phyloP scores from a whole-genome alignment of 2,113 vertebrate species.

The Grantiella picta region DNA sequence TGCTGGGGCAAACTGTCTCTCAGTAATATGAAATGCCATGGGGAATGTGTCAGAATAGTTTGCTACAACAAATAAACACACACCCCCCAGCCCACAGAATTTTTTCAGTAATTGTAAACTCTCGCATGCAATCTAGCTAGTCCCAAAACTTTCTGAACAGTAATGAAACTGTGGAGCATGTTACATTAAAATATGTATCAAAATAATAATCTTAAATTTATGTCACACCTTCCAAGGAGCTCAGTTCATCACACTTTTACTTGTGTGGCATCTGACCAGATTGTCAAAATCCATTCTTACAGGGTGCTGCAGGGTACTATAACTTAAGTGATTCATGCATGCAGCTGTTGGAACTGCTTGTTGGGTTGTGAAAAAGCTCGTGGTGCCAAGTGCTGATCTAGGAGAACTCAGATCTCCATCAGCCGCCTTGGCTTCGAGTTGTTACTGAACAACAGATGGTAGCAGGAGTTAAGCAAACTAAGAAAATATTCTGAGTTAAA shows the following conservation, averaged over 20 bases:
- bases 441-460: conserved; percentile 60
- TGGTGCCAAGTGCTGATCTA: conserved; percentile 62
- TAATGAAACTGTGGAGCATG: not conserved
- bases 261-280: conserved; percentile 29
- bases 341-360: conserved; percentile 60
- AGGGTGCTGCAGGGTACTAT: conserved; percentile 41
- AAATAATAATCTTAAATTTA: not conserved
- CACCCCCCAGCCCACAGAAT: not conserved
- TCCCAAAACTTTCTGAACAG: not conserved
- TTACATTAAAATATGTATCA: not conserved
- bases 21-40: not conserved
- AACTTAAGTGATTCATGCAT: conserved; percentile 55
- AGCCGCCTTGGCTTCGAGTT: conserved; percentile 31
- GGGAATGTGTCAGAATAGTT: not conserved
- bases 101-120: not conserved
- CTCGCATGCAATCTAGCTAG: not conserved
- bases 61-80: not conserved
- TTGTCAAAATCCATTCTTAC: conserved; percentile 27
- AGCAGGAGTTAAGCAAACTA: conserved; percentile 44
- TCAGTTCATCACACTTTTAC: not conserved
- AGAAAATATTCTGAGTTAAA: conserved; percentile 50
- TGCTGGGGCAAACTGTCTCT: conserved; percentile 14
- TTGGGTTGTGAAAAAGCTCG: conserved; percentile 52
- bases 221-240: not conserved
- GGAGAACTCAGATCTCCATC: conserved; percentile 54